Evolutionary conservation across 1,140 invertebrate species (phyloP).

Genomic region (Saccostrea cuccullata): DNA sequence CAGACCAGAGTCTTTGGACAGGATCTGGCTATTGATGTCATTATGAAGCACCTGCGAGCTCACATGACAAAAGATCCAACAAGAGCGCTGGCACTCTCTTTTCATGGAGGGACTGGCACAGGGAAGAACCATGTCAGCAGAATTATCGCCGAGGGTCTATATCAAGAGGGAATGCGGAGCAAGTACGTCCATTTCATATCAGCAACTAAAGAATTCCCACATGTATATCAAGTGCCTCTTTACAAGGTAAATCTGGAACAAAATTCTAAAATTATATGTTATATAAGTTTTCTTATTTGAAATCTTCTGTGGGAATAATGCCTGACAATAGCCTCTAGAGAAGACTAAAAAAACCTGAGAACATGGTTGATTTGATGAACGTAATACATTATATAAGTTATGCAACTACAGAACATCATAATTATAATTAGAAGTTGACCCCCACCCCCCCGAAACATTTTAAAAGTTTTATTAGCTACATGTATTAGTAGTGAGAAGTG

Average conservation of each 20-base stretch:
- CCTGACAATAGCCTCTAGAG: too few species aligned
- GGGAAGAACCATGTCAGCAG: conserved; percentile 84
- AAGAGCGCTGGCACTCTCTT: conserved; percentile 76
- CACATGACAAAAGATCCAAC: conserved; percentile 65
- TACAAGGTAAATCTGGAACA: conserved; percentile 69
- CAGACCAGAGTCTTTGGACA: conserved; percentile 69
- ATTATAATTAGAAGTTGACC: too few species aligned
- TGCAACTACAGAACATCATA: too few species aligned
- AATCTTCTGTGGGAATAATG: too few species aligned
- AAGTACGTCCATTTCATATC: conserved; percentile 90
- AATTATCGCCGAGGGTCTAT: conserved; percentile 89
- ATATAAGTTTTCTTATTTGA: too few species aligned
- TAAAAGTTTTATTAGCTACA: too few species aligned
- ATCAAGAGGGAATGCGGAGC: conserved; percentile 86
- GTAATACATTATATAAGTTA: too few species aligned
- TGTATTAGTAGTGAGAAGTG: too few species aligned
- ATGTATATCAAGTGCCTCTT: conserved; percentile 74
- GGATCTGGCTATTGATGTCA: conserved; percentile 65
- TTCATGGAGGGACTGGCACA: conserved; percentile 78
- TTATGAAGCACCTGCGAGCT: conserved; percentile 66
- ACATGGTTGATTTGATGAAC: too few species aligned
- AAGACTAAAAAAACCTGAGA: too few species aligned
- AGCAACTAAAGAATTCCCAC: conserved; percentile 88
- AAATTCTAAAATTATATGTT: too few species aligned
- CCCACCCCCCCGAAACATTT: too few species aligned